Evolutionary conservation across 2,888 invertebrate species (phyloP).

Genomic region (Apotomis betuletana): DNA sequence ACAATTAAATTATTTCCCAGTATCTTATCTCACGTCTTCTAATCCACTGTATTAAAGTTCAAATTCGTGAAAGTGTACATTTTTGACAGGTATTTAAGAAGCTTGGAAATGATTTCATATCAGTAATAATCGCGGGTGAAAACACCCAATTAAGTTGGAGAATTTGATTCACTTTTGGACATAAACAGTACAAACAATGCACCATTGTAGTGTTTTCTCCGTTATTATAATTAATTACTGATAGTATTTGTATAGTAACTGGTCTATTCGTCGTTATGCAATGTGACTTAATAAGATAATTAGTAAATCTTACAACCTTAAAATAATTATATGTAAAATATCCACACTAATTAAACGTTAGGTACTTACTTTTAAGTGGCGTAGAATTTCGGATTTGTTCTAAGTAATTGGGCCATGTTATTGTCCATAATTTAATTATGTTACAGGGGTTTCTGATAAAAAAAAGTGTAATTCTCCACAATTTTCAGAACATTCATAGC

Average conservation of each 20-base stretch:
- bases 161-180: constrained; percentile 12
- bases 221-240: constrained; percentile 12
- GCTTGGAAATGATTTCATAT: constrained; percentile 1
- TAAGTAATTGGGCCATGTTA: too few species aligned
- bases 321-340: too few species aligned
- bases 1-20: neutral
- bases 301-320: too few species aligned
- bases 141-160: constrained; percentile 17
- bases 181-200: constrained; percentile 23
- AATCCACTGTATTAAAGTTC: neutral
- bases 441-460: too few species aligned
- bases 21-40: neutral
- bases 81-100: neutral
- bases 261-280: neutral
- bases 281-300: neutral
- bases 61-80: neutral
- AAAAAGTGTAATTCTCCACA: too few species aligned
- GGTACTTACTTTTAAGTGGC: too few species aligned
- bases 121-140: constrained; percentile 18
- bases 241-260: neutral
- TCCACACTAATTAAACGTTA: too few species aligned
- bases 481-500: too few species aligned
- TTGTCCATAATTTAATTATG: too few species aligned
- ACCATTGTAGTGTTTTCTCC: constrained; percentile 9
- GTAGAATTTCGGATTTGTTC: too few species aligned